Evolutionary conservation across 2,888 invertebrate species (phyloP), one percentile per base, ranked within the genome.

Genomic region (Catocala fraxini): DNA sequence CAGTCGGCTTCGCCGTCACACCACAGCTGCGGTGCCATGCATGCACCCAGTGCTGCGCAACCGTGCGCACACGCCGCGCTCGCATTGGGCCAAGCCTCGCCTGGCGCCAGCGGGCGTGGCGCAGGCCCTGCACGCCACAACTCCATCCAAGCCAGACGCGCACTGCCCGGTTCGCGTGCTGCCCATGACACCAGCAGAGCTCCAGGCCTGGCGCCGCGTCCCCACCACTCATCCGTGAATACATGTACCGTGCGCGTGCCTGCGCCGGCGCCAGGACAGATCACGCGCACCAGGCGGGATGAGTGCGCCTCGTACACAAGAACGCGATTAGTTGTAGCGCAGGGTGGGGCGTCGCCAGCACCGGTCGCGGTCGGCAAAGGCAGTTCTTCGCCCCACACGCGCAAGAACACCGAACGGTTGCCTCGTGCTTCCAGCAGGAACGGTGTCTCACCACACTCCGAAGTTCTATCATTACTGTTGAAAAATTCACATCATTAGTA

Each of bases 171-270:
- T 87, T 97, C 97, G 90, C 97, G 97, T 84, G 97, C 97, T 81
- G 97, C 97, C 73, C 97, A 97, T 91, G 97, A 97, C 60, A 97
- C 96, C 75, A 97, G 97, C 70, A 98, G 95, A n/a, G 97, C 97
- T 96, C 46, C 96, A 48, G 73, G 59, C 95, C 12, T 96, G 96
- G 58, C 53, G 68, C 95, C 83, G 34, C 86, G 82, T 51, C 86
- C 85, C 83, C 85, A 94, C 97, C 97, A 97, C 85, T 97, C 97
- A 81, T 96, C 97, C 42, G 97, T 97, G 92, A 97, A 97, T 67
- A 97, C 95, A 75, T 97, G 97, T 66, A 97, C 95, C 1, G 96
- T n/a, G 35, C 96, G 66, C 96, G 95, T 45, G 96, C 90, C 6
- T 57, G 70, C 70, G 51, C 63, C 71, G 41, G 45, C 95, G 0